phyloP scores from a whole-genome alignment of 2,797 vertebrate species.

The Capromys pilorides region DNA sequence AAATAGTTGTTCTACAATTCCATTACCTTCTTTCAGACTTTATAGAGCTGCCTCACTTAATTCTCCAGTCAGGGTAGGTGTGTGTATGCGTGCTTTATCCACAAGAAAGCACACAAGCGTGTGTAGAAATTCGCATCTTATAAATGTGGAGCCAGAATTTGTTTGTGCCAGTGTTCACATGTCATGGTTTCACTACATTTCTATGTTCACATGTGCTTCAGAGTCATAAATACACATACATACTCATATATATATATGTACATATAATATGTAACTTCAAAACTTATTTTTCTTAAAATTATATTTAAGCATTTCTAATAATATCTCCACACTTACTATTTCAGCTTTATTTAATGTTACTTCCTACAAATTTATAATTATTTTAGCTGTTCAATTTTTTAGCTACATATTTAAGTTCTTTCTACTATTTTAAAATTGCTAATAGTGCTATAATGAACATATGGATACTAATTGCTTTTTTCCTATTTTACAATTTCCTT shows the following conservation, averaged over 20 bases:
- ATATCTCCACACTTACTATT: conserved; percentile 34
- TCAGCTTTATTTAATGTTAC: conserved; percentile 37
- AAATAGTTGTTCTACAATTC: background rate
- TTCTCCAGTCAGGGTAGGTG: background rate
- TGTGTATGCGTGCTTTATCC: background rate
- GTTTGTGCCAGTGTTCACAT: background rate
- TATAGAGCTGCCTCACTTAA: background rate
- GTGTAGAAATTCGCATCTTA: conserved; percentile 24
- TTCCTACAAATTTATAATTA: conserved; percentile 24
- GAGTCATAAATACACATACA: background rate
- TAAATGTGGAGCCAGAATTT: conserved; percentile 25
- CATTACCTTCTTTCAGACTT: background rate
- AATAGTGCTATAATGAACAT: background rate
- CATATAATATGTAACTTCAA: too few species aligned
- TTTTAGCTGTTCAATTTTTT: background rate
- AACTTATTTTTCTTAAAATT: background rate
- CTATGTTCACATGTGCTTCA: background rate
- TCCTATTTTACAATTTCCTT: conserved; percentile 19
- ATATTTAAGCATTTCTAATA: background rate
- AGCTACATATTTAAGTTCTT: conserved; percentile 31
- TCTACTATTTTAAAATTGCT: conserved; percentile 39
- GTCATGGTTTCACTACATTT: background rate
- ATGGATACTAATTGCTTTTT: background rate
- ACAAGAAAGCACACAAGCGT: background rate
- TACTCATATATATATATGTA: background rate